phyloP scores from a whole-genome alignment of 1,140 invertebrate genomes.

The Lamellibrachia luymesi region DNA sequence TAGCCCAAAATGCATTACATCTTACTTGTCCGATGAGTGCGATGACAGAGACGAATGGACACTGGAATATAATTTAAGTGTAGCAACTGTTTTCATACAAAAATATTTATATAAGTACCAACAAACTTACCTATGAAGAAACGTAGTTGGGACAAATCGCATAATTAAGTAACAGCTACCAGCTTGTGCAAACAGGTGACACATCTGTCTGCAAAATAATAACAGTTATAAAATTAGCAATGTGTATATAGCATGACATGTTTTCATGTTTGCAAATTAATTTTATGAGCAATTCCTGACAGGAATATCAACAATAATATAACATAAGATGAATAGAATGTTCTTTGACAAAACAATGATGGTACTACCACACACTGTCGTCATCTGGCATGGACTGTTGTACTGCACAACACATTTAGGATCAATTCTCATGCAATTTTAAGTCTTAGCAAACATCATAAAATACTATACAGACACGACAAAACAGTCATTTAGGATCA shows the following conservation, averaged over 20 bases:
- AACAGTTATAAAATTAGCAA: background rate
- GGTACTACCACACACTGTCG: background rate
- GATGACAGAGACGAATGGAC: too few species aligned
- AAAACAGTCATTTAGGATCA: too few species aligned
- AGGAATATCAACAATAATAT: background rate
- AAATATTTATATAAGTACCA: background rate
- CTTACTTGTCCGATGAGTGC: too few species aligned
- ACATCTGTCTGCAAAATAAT: constrained; percentile 25
- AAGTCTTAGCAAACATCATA: too few species aligned
- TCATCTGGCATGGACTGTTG: too few species aligned
- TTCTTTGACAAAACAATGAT: background rate
- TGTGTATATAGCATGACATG: background rate
- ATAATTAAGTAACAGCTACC: constrained; percentile 45
- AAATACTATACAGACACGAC: too few species aligned
- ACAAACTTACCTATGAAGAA: constrained; percentile 11
- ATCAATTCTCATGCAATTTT: too few species aligned
- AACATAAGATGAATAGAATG: background rate
- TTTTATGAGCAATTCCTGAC: background rate
- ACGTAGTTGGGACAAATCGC: constrained; percentile 28
- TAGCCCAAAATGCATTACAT: too few species aligned
- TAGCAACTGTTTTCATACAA: background rate
- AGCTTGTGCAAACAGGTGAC: constrained; percentile 43
- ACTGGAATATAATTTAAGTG: too few species aligned
- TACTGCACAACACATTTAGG: too few species aligned
- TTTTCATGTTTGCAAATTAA: background rate